These are phyloP conservation scores for Camponotus floridanus DNA, from an alignment of 1,140 invertebrate species.

Conservation along the genomic window DNA sequence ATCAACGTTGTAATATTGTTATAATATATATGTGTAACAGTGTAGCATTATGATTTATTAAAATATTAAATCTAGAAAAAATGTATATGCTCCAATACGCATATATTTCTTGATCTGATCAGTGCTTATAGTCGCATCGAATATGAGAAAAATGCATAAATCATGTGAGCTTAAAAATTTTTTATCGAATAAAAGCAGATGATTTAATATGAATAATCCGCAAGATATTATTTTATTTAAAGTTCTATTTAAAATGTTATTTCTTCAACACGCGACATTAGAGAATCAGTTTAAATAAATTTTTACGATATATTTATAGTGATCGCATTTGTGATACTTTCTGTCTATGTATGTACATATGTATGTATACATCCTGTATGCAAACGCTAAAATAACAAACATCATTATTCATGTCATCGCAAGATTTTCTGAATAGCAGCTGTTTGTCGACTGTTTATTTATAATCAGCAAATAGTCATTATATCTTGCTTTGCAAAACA, in stretches of 20 bases:
- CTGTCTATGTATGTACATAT: no score
- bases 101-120: background rate
- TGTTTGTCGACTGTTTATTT: background rate
- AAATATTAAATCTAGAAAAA: background rate
- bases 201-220: background rate
- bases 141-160: background rate
- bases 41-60: background rate
- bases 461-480: constrained; percentile 7
- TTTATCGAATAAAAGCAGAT: background rate
- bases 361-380: background rate
- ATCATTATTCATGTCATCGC: background rate
- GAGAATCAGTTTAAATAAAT: background rate
- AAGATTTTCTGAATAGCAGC: background rate
- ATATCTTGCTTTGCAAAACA: background rate
- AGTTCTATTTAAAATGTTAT: background rate
- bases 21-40: background rate
- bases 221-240: background rate
- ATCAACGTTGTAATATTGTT: background rate
- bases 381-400: background rate
- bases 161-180: background rate
- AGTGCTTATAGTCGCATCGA: background rate
- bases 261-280: background rate
- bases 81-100: background rate
- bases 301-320: background rate
- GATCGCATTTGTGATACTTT: background rate